Evolutionary conservation across 1,140 invertebrate species (phyloP), one percentile per base, ranked within the genome.

Genomic region (Elymnias hypermnestra): DNA sequence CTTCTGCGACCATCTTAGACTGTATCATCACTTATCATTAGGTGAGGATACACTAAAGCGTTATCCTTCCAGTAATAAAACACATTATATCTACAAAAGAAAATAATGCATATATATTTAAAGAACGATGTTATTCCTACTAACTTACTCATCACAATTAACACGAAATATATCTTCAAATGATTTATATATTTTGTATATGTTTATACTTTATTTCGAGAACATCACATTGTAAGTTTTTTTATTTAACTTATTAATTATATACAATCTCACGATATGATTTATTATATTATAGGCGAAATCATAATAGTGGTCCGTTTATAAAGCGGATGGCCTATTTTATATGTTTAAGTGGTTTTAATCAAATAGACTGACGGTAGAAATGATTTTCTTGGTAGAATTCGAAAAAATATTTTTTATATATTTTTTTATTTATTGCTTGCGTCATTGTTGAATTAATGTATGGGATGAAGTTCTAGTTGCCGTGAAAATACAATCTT

Each of bases 291-390:
- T 25, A 18, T 26, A 37, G 23, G 33, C 43, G 33, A 45, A 18
- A 28, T 45, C 29, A 15, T 17, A 15, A 15, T 37, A 13, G 35
- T 37, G 21, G 19, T 37, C 39, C 39, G 47, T 50, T 50, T 61
- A 50, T 50, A 51, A 50, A 58, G 40, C 48, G 45, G 53, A 63
- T 56, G 72, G 69, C 67, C 72, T 75, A 72, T 64, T 52, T 62
- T 63, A 57, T 71, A 63, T 57, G 53, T 63, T 45, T 70, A 69
- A 68, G 64, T 64, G 57, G 63, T 66, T 48, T 67, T n/a, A n/a
- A n/a, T 46, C 65, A 52, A 43, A 63, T 74, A 72, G 63, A 72
- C 66, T 72, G 66, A 72, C 55, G 49, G 22, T 72, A 72, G 64
- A 44, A 33, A 29, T 50, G 42, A 43, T 50, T 41, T 50, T 49